These are phyloP conservation scores for Ommatoiulus sabulosus DNA, from an alignment of 2,888 invertebrate species.

Conservation along the genomic window DNA sequence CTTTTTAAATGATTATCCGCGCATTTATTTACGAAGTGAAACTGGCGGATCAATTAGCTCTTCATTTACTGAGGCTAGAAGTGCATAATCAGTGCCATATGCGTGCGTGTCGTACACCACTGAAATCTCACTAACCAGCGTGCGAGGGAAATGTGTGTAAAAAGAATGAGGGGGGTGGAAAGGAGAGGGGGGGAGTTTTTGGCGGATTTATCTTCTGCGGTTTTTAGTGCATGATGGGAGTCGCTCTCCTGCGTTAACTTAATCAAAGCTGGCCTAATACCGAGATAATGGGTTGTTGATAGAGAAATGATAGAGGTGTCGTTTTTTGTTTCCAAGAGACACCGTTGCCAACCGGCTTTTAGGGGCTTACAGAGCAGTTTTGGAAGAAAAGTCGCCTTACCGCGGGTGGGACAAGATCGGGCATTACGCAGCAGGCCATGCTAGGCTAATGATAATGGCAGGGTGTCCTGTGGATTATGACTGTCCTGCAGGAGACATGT, in stretches of 20 bases:
- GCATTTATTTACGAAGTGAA: conserved; percentile 1
- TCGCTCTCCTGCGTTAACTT: neutral
- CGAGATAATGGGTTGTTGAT: conserved; percentile 15
- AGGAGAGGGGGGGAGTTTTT: neutral
- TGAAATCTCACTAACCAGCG: conserved; percentile 18
- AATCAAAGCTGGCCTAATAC: conserved; percentile 29
- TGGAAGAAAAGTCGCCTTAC: conserved; percentile 43
- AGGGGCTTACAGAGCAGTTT: neutral
- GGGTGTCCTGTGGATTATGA: conserved; percentile 53
- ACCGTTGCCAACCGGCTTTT: neutral
- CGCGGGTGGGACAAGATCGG: conserved; percentile 49
- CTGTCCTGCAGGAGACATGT: conserved; percentile 51
- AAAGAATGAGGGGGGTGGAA: neutral
- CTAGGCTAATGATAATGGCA: conserved; percentile 51
- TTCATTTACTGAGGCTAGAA: conserved; percentile 45
- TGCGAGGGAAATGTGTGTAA: no score
- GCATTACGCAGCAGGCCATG: conserved; percentile 53
- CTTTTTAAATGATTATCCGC: conserved; percentile 13
- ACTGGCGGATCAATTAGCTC: conserved; percentile 49
- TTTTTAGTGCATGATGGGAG: conserved; percentile 14
- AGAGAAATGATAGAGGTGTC: neutral
- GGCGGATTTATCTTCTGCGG: conserved; percentile 34
- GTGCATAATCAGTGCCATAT: conserved; percentile 32
- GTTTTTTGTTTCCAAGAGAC: conserved; percentile 35
- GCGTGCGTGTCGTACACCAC: neutral